These are phyloP conservation scores for Athalia rosae DNA, from an alignment of 2,888 invertebrate genomes.

Conservation along the genomic window DNA sequence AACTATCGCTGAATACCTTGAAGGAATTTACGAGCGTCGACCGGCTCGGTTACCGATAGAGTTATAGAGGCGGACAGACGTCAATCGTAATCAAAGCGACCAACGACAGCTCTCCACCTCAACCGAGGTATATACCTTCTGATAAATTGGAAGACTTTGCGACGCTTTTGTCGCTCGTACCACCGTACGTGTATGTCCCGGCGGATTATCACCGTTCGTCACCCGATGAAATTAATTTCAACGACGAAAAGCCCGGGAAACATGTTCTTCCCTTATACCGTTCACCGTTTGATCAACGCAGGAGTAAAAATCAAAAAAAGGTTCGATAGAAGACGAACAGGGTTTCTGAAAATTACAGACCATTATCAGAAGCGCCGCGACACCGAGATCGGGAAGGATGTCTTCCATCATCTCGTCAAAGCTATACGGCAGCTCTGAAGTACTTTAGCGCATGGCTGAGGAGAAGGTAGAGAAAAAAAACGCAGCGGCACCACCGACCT, in stretches of 20 bases:
- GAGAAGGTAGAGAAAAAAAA: neutral
- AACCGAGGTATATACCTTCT: conserved; percentile 1
- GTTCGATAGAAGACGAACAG: neutral
- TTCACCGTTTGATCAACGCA: neutral
- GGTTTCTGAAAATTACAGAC: neutral
- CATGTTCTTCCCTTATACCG: too few relatives aligned
- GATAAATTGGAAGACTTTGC: too few relatives aligned
- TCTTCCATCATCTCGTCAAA: conserved; percentile 34
- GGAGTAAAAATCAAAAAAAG: neutral
- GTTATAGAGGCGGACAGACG: conserved; percentile 44
- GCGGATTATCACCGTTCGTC: too few relatives aligned
- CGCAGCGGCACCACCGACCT: neutral
- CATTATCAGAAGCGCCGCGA: neutral
- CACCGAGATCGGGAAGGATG: neutral
- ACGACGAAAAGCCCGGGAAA: too few relatives aligned
- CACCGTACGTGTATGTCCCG: too few relatives aligned
- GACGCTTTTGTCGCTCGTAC: too few relatives aligned
- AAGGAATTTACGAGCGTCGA: conserved; percentile 34
- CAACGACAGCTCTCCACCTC: neutral
- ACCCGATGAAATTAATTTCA: too few relatives aligned
- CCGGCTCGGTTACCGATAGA: conserved; percentile 26
- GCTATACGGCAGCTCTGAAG: conserved; percentile 1
- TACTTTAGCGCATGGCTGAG: conserved; percentile 7
- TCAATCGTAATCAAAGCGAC: conserved; percentile 55
- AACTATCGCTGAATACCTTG: neutral